phyloP scores from a whole-genome alignment of 2,888 invertebrate genomes.

The Sphaeridia pumilis region DNA sequence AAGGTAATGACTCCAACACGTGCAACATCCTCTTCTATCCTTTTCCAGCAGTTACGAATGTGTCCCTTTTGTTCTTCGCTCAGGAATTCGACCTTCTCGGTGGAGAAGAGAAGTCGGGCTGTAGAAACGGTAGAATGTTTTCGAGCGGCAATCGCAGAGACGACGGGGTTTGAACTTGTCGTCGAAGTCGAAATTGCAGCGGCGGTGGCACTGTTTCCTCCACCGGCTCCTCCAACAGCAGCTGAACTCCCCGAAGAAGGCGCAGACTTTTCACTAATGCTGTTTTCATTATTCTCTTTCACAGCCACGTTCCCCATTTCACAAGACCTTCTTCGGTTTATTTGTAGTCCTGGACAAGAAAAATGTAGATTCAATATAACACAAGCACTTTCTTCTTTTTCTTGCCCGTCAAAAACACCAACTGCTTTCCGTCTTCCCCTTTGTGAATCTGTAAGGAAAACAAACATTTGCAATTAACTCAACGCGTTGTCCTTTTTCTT shows the following conservation, averaged over 20 bases:
- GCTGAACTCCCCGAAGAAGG: too few species aligned
- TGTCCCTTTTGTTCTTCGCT: slow-evolving; percentile 39
- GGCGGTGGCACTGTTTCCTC: not conserved
- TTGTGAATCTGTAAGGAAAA: too few species aligned
- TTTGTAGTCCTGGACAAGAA: not conserved
- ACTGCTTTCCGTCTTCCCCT: too few species aligned
- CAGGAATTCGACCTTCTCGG: slow-evolving; percentile 30
- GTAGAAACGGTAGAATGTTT: slow-evolving; percentile 34
- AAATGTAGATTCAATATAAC: not conserved
- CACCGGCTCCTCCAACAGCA: slow-evolving; percentile 7
- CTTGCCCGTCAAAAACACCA: too few species aligned
- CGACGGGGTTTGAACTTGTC: not conserved
- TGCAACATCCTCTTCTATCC: slow-evolving; percentile 41
- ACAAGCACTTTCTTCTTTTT: not conserved
- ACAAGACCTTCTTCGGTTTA: not conserved
- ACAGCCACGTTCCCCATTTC: slow-evolving; percentile 30
- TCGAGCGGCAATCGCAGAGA: slow-evolving; percentile 17
- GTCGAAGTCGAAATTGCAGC: not conserved
- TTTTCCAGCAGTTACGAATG: slow-evolving; percentile 40
- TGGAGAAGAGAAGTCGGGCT: slow-evolving; percentile 29
- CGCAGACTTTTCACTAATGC: not conserved
- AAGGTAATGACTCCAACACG: slow-evolving; percentile 43
- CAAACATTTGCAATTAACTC: too few species aligned
- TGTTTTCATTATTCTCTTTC: slow-evolving; percentile 19
- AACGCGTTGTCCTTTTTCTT: too few species aligned